Conservation (phyloP, 2,113 vertebrate genomes). For the Sapajus apella region DNA sequence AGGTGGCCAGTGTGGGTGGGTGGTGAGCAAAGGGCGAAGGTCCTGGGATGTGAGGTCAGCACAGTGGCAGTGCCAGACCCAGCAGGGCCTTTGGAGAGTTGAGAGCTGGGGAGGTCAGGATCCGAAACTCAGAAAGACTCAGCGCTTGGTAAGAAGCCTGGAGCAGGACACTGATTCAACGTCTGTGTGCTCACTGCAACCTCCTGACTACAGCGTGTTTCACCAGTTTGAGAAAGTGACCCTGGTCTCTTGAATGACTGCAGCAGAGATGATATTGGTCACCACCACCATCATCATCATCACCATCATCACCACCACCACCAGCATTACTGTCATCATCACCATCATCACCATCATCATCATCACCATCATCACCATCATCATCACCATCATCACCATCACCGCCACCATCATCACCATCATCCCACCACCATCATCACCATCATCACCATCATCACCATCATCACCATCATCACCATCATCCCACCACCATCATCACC, state of each 20-base stretch:
- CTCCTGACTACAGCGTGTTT: background rate
- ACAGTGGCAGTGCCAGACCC: background rate
- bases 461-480: background rate
- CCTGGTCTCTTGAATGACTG: background rate
- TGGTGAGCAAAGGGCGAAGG: background rate
- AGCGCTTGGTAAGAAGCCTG: background rate
- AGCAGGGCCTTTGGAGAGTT: background rate
- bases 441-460: background rate
- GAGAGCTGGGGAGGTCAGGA: no score
- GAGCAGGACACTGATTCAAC: no score
- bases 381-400: background rate
- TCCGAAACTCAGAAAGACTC: no score
- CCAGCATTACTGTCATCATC: rapidly evolving
- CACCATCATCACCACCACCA: no score
- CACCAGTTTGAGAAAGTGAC: background rate
- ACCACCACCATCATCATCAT: background rate
- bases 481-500: background rate
- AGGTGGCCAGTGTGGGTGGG: background rate
- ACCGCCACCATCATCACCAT: background rate
- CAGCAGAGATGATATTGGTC: background rate
- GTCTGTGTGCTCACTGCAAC: background rate
- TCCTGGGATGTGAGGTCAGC: background rate
- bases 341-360: rapidly evolving
- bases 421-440: no score
- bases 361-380: background rate